Conservation (phyloP, 2,113 vertebrate genomes). For the Alectura lathami region DNA sequence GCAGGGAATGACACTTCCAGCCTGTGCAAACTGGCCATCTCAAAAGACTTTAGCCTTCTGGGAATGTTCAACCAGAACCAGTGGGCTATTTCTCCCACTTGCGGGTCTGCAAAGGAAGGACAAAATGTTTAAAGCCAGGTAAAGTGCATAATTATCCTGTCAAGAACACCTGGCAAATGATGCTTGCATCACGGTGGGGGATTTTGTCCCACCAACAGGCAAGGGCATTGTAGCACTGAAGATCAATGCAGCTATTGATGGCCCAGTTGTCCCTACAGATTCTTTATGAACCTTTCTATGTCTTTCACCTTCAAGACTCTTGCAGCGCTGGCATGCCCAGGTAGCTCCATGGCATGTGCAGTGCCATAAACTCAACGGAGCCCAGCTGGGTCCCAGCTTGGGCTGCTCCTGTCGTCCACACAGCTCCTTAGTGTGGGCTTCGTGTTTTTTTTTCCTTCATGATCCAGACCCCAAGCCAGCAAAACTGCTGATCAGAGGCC, state of each 20-base stretch:
- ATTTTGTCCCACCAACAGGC: neutral
- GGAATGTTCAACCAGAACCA: neutral
- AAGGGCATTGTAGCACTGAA: neutral
- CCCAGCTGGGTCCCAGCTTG: neutral
- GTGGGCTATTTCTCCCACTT: neutral
- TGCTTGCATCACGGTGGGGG: rapidly evolving
- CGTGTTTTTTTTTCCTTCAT: neutral
- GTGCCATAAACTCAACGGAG: rapidly evolving
- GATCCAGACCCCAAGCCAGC: neutral
- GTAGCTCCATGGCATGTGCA: rapidly evolving
- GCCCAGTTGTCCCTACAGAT: neutral
- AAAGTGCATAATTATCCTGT: neutral
- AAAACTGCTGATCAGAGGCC: neutral
- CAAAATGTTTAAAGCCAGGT: neutral
- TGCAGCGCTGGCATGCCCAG: neutral
- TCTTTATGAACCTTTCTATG: neutral
- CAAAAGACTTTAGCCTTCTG: neutral
- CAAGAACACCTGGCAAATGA: neutral
- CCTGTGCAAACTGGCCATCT: no score
- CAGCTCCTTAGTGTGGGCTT: no score
- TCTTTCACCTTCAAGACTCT: neutral
- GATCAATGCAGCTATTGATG: neutral
- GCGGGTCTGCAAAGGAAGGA: neutral
- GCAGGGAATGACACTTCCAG: neutral
- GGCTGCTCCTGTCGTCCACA: neutral